These are phyloP conservation scores for Capromys pilorides DNA, from an alignment of 2,797 vertebrate genomes.

Conservation along the genomic window DNA sequence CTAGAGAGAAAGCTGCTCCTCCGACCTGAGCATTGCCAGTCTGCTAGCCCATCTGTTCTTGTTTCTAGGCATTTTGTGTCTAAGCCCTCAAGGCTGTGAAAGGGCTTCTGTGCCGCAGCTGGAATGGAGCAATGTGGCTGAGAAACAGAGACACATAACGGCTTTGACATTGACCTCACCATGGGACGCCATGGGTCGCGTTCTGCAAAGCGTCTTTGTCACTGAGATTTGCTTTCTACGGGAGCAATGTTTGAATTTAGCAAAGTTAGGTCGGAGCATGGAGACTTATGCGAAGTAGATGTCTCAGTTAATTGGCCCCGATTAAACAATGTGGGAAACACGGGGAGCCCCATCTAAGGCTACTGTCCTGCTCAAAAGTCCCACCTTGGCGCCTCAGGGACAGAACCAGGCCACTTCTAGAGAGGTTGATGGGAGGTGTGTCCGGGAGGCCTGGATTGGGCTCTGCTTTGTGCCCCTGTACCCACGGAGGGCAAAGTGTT, in stretches of 20 bases:
- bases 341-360: not conserved
- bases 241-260: not conserved
- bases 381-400: not conserved
- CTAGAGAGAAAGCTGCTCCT: not conserved
- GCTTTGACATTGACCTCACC: not conserved
- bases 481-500: not conserved
- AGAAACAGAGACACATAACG: not conserved
- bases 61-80: not conserved
- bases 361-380: not conserved
- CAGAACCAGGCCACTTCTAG: not conserved
- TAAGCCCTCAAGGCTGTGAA: not conserved
- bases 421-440: not conserved
- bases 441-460: not conserved
- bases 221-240: not conserved
- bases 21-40: not conserved
- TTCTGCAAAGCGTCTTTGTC: not conserved
- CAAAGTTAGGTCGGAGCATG: not conserved
- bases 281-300: not conserved
- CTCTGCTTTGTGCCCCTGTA: not conserved
- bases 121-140: no score
- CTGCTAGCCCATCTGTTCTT: not conserved
- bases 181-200: fast-evolving
- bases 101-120: not conserved
- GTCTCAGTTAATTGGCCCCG: not conserved
- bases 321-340: not conserved